Base-by-base conservation (phyloP, 2,797 vertebrate species). In the Takifugu ocellatus region DNA sequence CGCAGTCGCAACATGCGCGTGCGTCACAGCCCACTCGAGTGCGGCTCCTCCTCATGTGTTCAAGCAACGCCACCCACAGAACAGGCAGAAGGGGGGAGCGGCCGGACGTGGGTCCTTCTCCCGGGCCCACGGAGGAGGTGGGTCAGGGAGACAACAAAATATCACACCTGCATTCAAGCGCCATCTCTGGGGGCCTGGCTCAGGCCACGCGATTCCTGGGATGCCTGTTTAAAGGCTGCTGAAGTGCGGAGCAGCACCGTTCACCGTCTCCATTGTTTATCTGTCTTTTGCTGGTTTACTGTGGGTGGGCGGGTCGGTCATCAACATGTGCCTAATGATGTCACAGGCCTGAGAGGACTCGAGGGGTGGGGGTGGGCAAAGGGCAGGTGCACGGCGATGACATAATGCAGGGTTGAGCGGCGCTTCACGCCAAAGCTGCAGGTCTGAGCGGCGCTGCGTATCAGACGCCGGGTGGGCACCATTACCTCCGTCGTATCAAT, bases 241-340 rank as follows among this genome's bases (percentile, higher is more conserved):
- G 85, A 89, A 87, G 84, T 85, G 84, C 73, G 31, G 67, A 92
- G 91, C 86, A 82, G 89, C 85, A 77, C 84, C 67, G 65, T 88
- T 79, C 78, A 82, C 81, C 73, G 70, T 83, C 75, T 93, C 87
- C 89, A 91, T 94, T 92, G 94, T 94, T 93, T 92, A 93, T 84
- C 83, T 90, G 84, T 86, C 82, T 92, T 91, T 93, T 91, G 89
- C 86, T 87, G 86, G 84, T 81, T 87, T 83, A 83, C 81, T 81
- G 71, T 67, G 76, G 68, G 72, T 66, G 72, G 61, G 61, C 49
- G 65, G 42, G 15, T 60, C 70, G 78, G 71, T 83, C 81, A 82
- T 80, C 73, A 60, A 79, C 77, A 70, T 75, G 73, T 70, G 74
- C 84, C 64, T 82, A 82, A 81, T 87, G 87, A 90, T 89, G 82